Base-by-base conservation (phyloP, 2,113 vertebrate genomes). In the Romanogobio albipinnatus region DNA sequence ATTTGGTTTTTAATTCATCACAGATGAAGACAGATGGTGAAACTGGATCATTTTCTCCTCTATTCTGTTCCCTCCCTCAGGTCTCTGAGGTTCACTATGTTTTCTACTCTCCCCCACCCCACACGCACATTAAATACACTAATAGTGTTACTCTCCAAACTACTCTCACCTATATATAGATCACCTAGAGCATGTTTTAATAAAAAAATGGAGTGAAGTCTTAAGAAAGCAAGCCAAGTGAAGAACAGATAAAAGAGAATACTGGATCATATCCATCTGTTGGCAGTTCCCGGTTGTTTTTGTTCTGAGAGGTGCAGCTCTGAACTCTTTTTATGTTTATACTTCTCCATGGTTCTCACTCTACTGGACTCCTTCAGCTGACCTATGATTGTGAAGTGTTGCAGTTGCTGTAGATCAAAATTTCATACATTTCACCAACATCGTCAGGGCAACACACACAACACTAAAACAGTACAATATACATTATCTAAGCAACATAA, bases 11-110 rank as follows among this genome's bases (percentile, higher is more conserved):
- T 90, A 94, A 95, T 83, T 87, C 88, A 90, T 80, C 74, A 86
- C 93, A 93, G 91, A 95, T 92, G 92, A 91, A 90, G 89, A 89
- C 14, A 73, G 76, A 78, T 58, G 33, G 64, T 79, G 79, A 77
- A 87, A 84, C n/a, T 61, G 29, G 68, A 74, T 64, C 3, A 17
- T 75, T 75, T 64, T 86, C 82, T 70, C 51, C 59, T 79, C 61
- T 68, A n/a, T 73, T 39, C 78, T 77, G 36, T 51, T 76, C 81
- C 70, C 47, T 62, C 45, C 62, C 51, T 73, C 62, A 79, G 76
- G 64, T 79, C 77, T 75, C 45, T 62, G 9, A 59, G 70, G 53
- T 64, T 80, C 39, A 79, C 66, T 81, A 47, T 70, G 51, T 51
- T 75, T 73, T 59, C 82, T 45, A 17, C 29, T 7, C 59, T 49